Evolutionary conservation across 1,140 invertebrate genomes (phyloP), one percentile per base, ranked within the genome.

Genomic region (Hyposmocoma kahamanoa): DNA sequence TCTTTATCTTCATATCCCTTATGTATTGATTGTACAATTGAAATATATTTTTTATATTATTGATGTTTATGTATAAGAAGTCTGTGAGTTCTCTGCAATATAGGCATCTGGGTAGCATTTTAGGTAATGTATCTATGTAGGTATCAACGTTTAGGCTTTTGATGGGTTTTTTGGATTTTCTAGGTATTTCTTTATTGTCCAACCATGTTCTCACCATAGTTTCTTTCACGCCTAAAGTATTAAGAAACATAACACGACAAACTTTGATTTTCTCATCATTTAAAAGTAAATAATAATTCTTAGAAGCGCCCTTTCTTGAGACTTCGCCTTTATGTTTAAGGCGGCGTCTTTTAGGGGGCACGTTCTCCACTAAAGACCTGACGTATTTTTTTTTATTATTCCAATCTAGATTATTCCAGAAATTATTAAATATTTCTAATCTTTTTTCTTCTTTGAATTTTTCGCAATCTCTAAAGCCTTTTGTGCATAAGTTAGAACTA

Each of bases 321-420:
- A 43, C 13, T 0, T 43, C 39, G 0, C 47, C 52, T 47, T 68
- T 68, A 11, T 56, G 48, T 11, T 46, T 47, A 0, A 34, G 0
- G 9, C 69, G 51, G 38, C 72, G 53, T 13, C 67, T 18, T 30
- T 68, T 72, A 0, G 60, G 54, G 0, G 72, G 67, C 0, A 65
- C 60, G 6, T 20, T 32, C 17, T 71, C 65, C 0, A 77, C 58
- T n/a, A 74, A 30, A n/a, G 55, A 52, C n/a, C 57, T 46, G 0
- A 74, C 71, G 22, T 53, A 67, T 17, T 55, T 42, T 38, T 61
- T 71, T 48, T 78, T 78, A 0, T 42, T 58, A 15, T 39, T 30
- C 74, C 71, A 78, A 34, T 78, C 67, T n/a, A 78, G n/a, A 6
- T 61, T 51, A 24, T 72, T 66, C 74, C 74, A 78, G 55, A 78